Conservation (phyloP, 2,113 vertebrate genomes). For the Sceloporus undulatus region DNA sequence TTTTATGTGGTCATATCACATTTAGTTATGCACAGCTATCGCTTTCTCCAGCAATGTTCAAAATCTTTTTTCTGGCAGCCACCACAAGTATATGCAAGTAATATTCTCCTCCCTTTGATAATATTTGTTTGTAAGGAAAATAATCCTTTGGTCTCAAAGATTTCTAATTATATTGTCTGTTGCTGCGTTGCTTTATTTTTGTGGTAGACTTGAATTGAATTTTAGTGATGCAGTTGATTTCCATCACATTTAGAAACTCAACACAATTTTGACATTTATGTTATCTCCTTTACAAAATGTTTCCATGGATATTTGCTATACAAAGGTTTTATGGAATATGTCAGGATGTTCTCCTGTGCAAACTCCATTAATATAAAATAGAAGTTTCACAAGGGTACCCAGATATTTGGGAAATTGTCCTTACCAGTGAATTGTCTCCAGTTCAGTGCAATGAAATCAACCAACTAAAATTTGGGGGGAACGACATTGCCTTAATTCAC, state of each 20-base stretch:
- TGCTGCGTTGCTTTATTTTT: slow-evolving; percentile 37
- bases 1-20: slow-evolving; percentile 49
- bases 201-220: slow-evolving; percentile 6
- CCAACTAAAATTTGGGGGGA: neutral
- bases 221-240: neutral
- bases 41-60: slow-evolving; percentile 34
- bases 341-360: neutral
- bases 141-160: neutral
- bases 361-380: neutral
- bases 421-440: neutral
- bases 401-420: neutral
- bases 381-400: neutral
- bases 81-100: slow-evolving; percentile 44
- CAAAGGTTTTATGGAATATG: too few relatives aligned
- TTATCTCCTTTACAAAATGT: neutral
- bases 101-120: slow-evolving; percentile 41
- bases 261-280: neutral
- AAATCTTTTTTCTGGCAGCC: slow-evolving; percentile 32
- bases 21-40: slow-evolving; percentile 48
- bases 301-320: neutral
- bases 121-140: slow-evolving; percentile 43
- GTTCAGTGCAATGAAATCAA: neutral
- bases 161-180: slow-evolving; percentile 29
- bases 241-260: neutral
- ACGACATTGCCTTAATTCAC: neutral